A percentile compares a stretch with the other conserved stretches of the same genome.
Conservation (phyloP, 2,888 invertebrate species). For the Eulithis testata region DNA sequence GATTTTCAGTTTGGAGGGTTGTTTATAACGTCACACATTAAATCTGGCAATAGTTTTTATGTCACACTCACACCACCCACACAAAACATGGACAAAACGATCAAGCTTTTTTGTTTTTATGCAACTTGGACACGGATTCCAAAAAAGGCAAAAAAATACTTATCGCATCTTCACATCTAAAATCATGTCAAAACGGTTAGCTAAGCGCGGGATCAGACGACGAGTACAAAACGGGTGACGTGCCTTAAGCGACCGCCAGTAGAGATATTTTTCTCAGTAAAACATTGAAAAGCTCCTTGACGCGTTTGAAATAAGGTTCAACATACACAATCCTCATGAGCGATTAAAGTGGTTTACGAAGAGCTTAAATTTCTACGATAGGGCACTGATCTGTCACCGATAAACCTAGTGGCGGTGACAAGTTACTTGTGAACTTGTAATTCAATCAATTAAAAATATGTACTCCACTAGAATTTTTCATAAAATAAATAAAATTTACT, state of each 20-base stretch:
- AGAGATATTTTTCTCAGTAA: constrained; percentile 36
- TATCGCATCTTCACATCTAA: constrained; percentile 64
- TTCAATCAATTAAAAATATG: constrained; percentile 59
- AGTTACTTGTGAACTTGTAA: constrained; percentile 71
- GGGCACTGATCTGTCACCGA: constrained; percentile 82
- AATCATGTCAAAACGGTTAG: constrained; percentile 83
- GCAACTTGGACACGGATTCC: constrained; percentile 22
- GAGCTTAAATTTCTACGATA: constrained; percentile 77
- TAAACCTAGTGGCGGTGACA: constrained; percentile 79
- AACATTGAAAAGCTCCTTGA: constrained; percentile 34
- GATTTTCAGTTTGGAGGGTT: no score
- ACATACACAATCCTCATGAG: constrained; percentile 42
- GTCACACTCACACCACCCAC: no score
- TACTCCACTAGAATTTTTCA: background rate
- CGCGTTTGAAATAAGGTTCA: constrained; percentile 43
- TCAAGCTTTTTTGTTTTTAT: constrained; percentile 12
- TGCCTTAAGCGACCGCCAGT: constrained; percentile 55
- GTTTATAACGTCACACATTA: no score
- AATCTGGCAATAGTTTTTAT: no score
- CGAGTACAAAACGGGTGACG: constrained; percentile 78
- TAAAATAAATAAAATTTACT: no score
- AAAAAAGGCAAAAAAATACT: constrained; percentile 48
- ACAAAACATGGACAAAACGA: no score
- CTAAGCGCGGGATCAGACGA: constrained; percentile 79
- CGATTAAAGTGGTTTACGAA: constrained; percentile 60